Evolutionary conservation across 2,113 vertebrate species (phyloP).

Genomic region (Tapirus terrestris): DNA sequence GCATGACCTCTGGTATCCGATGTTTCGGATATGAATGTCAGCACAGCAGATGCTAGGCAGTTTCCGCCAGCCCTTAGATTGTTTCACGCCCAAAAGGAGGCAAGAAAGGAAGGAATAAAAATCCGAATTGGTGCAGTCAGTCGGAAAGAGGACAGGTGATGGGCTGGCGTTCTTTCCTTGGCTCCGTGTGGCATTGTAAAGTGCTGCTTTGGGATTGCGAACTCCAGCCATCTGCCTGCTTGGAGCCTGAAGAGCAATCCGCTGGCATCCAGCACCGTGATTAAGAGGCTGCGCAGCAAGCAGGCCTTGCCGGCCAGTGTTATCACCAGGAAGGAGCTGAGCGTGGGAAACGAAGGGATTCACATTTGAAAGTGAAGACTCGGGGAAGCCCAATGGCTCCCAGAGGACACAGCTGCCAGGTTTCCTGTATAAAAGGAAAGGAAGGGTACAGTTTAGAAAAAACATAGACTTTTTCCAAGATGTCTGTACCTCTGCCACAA

Average conservation of each 20-base stretch:
- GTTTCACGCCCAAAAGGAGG: neutral
- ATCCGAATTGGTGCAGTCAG: neutral
- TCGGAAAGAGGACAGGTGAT: conserved; percentile 10
- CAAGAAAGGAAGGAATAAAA: conserved; percentile 12
- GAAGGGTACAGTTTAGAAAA: neutral
- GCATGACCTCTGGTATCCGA: neutral
- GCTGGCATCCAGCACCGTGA: neutral
- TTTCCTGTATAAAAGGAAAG: neutral
- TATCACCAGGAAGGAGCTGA: neutral
- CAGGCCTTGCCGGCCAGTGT: rapidly evolving
- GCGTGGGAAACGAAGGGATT: neutral
- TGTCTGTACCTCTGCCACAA: neutral
- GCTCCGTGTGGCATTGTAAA: conserved; percentile 29
- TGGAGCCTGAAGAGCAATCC: neutral
- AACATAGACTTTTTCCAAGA: neutral
- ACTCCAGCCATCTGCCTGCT: conserved; percentile 15
- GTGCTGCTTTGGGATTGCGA: neutral
- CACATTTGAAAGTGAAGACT: neutral
- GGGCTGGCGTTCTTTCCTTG: neutral
- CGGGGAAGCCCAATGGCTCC: neutral
- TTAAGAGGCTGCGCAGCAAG: rapidly evolving
- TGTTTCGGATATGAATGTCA: neutral
- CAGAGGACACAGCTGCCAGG: neutral
- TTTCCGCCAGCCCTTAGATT: neutral
- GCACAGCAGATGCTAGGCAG: neutral